Conservation (phyloP, 2,113 vertebrate genomes). For the Balaeniceps rex region DNA sequence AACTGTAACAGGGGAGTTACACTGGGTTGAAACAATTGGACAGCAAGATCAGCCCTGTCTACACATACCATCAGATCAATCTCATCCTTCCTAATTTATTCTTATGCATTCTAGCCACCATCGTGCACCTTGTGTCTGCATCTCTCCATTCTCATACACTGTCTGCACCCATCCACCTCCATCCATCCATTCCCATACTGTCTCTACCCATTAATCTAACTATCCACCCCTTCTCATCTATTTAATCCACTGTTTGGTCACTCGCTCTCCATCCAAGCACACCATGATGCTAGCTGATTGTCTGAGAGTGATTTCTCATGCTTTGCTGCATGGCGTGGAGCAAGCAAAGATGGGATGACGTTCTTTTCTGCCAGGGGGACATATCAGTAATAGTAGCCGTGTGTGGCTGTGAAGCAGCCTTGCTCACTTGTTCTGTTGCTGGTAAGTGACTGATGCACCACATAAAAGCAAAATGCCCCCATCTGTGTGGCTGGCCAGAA, state of each 20-base stretch:
- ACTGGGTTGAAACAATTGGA: not conserved
- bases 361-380: not conserved
- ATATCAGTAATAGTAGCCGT: not conserved
- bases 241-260: not conserved
- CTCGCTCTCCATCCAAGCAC: not conserved
- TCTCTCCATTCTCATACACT: not conserved
- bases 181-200: not conserved
- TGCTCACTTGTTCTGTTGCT: not conserved
- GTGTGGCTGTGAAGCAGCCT: not conserved
- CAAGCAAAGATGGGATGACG: not conserved
- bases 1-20: not conserved
- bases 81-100: not conserved
- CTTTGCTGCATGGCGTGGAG: not conserved
- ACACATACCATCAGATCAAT: not conserved
- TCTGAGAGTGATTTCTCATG: not conserved
- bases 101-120: not conserved
- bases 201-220: not conserved
- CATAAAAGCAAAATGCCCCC: not conserved
- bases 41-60: not conserved
- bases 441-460: not conserved
- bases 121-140: not conserved
- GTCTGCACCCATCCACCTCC: not conserved
- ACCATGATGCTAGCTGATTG: not conserved
- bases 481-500: not conserved
- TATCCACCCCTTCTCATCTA: not conserved